Percentiles rank a stretch among this genome's conserved stretches.
phyloP scores from a whole-genome alignment of 2,888 invertebrate genomes.

The Anorthoa munda region DNA sequence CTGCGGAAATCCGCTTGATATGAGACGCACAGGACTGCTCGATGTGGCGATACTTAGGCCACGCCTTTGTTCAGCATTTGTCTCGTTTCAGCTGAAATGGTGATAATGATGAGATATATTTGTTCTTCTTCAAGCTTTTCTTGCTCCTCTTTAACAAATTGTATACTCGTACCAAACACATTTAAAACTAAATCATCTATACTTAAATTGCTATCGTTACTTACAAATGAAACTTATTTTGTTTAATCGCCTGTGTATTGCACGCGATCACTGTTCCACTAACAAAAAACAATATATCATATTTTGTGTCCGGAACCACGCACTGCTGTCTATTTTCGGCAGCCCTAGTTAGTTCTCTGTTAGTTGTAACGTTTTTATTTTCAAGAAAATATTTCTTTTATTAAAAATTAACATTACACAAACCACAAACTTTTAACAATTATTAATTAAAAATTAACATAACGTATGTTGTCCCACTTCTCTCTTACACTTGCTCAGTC shows the following conservation, averaged over 20 bases:
- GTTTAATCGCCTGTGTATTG: slow-evolving; percentile 51
- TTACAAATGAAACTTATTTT: slow-evolving; percentile 72
- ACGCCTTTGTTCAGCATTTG: no score
- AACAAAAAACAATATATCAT: slow-evolving; percentile 52
- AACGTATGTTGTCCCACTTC: no score
- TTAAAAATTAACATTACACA: no score
- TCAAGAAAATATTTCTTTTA: no score
- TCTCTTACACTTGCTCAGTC: no score
- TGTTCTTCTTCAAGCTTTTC: neutral
- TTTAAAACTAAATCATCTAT: neutral
- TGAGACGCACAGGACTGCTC: no score
- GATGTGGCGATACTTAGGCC: no score
- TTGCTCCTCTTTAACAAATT: neutral
- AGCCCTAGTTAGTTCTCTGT: slow-evolving; percentile 27
- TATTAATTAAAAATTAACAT: no score
- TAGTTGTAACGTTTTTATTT: neutral
- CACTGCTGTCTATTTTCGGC: slow-evolving; percentile 34
- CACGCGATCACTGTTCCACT: slow-evolving; percentile 64
- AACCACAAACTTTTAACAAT: no score
- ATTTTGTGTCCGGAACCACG: slow-evolving; percentile 60
- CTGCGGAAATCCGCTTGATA: no score
- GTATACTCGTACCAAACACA: neutral
- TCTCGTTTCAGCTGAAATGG: no score
- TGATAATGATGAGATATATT: no score
- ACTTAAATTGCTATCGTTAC: slow-evolving; percentile 59